A percentile compares a stretch with the other conserved stretches of the same genome.
Evolutionary conservation across 1,140 invertebrate genomes (phyloP).

Genomic region (Lineus longissimus): DNA sequence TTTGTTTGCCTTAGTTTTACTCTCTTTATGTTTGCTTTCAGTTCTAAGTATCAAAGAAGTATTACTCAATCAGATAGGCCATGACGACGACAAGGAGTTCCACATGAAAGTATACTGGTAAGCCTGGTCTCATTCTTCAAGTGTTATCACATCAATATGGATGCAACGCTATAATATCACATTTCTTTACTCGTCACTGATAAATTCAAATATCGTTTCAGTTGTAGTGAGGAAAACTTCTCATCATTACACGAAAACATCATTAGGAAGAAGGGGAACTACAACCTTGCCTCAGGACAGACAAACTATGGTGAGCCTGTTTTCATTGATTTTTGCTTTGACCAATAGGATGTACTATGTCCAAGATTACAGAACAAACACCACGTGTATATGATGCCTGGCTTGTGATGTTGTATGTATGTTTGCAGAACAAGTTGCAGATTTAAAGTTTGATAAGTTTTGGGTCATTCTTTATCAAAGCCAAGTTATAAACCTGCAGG

Average conservation of each 20-base stretch:
- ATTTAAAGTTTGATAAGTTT: too few species aligned
- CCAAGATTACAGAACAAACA: too few species aligned
- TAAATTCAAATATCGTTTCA: not conserved
- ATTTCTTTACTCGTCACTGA: constrained; percentile 66
- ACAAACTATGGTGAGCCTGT: constrained; percentile 63
- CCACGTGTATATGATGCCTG: too few species aligned
- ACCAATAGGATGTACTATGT: too few species aligned
- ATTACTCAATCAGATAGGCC: constrained; percentile 19
- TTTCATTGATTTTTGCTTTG: not conserved
- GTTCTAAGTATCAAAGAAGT: constrained; percentile 28
- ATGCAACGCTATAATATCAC: too few species aligned
- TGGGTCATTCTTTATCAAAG: too few species aligned
- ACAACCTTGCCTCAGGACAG: constrained; percentile 70
- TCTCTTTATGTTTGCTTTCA: constrained; percentile 14
- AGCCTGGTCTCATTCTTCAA: constrained; percentile 9
- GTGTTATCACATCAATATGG: too few species aligned
- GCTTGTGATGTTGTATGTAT: too few species aligned
- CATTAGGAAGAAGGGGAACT: constrained; percentile 79
- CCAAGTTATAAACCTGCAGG: not conserved
- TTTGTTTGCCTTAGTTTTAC: too few species aligned
- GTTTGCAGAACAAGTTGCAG: too few species aligned
- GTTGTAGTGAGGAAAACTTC: constrained; percentile 80
- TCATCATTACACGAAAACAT: constrained; percentile 83
- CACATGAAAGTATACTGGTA: constrained; percentile 32
- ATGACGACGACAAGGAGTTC: constrained; percentile 27